Conservation (phyloP, 1,140 invertebrate genomes). For the Zophobas atratus region DNA sequence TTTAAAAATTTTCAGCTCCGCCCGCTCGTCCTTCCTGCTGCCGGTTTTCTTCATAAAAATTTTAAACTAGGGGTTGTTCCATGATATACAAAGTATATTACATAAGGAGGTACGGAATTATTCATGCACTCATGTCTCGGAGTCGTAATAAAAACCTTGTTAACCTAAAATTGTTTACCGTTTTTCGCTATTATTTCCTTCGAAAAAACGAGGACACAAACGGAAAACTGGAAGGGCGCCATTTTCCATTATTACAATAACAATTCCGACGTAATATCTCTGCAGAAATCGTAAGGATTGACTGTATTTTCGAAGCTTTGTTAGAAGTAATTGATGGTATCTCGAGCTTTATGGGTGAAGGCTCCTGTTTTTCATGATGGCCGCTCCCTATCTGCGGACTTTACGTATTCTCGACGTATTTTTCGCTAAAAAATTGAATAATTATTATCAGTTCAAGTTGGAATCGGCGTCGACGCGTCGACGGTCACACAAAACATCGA, state of each 20-base stretch:
- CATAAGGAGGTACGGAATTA: slow-evolving; percentile 23
- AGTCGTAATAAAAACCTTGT: slow-evolving; percentile 34
- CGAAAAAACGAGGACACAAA: slow-evolving; percentile 2
- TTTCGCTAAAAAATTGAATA: too few relatives aligned
- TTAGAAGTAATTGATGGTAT: slow-evolving; percentile 10
- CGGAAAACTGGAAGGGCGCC: slow-evolving; percentile 13
- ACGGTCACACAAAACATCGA: background rate
- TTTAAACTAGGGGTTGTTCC: slow-evolving; percentile 17
- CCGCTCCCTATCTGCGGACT: too few relatives aligned
- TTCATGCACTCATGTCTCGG: slow-evolving; percentile 32
- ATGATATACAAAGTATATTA: slow-evolving; percentile 32
- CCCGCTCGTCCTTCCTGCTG: background rate
- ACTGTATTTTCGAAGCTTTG: background rate
- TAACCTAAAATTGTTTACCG: slow-evolving; percentile 38
- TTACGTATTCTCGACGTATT: too few relatives aligned
- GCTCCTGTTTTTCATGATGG: background rate
- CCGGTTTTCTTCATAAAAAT: slow-evolving; percentile 5
- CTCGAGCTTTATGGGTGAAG: background rate
- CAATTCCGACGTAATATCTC: background rate
- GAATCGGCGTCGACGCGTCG: too few relatives aligned
- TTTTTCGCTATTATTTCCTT: slow-evolving; percentile 22
- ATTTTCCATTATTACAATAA: background rate
- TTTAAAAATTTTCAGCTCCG: slow-evolving; percentile 35
- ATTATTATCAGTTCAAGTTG: too few relatives aligned
- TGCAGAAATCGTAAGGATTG: background rate